Percentiles rank a stretch among this genome's conserved stretches.
These are phyloP conservation scores for Peromyscus maniculatus DNA, from an alignment of 2,113 vertebrate genomes.

Conservation along the genomic window DNA sequence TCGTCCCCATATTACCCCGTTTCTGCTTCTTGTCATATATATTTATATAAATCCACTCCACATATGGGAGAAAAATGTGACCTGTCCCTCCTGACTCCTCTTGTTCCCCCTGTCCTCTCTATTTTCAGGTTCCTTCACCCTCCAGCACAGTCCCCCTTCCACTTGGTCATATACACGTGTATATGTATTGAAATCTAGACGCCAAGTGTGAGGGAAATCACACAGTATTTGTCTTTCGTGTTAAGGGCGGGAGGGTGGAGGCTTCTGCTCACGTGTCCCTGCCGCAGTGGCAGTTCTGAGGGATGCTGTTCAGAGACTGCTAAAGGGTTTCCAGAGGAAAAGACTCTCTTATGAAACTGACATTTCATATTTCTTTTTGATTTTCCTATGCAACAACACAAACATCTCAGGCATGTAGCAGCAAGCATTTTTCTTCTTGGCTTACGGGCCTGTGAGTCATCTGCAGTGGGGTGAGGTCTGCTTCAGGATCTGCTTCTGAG, in stretches of 20 bases:
- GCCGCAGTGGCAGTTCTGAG: not conserved
- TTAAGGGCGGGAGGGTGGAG: not conserved
- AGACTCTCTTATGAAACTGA: too few relatives aligned
- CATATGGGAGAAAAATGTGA: not conserved
- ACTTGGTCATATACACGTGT: not conserved
- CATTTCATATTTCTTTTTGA: not conserved
- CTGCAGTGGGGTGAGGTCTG: not conserved
- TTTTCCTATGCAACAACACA: not conserved
- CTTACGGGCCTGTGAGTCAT: too few relatives aligned
- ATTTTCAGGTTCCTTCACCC: not conserved
- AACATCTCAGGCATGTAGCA: not conserved
- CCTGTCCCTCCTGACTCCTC: not conserved
- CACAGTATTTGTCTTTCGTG: not conserved
- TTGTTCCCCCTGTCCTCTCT: not conserved
- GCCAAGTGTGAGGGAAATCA: not conserved
- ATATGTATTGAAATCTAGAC: not conserved
- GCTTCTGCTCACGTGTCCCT: too few relatives aligned
- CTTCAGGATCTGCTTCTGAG: not conserved
- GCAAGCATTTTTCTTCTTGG: not conserved
- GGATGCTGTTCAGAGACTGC: not conserved
- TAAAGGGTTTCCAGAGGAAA: not conserved
- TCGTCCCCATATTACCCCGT: fast-evolving
- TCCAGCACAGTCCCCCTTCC: not conserved
- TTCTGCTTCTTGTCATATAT: not conserved
- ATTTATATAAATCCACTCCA: too few relatives aligned